Base-by-base conservation (phyloP, 2,888 invertebrate species). In the Euzophera pinguis region DNA sequence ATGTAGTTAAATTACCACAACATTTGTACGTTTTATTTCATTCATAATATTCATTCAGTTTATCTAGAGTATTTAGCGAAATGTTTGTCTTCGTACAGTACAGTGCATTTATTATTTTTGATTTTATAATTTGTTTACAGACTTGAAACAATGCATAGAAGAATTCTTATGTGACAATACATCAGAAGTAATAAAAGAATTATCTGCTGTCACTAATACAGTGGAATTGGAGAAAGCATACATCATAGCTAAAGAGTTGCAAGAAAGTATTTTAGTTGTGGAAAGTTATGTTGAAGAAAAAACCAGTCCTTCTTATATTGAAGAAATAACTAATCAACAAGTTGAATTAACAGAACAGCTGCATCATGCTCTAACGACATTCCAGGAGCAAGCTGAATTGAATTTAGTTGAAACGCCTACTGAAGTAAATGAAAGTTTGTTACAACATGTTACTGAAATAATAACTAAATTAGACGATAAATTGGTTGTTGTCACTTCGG, bases 101-200 rank as follows among this genome's bases (percentile, higher is more conserved):
- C n/a, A n/a, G n/a, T n/a, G n/a, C n/a, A n/a, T n/a, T n/a, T n/a
- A n/a, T n/a, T n/a, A n/a, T n/a, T n/a, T n/a, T n/a, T n/a, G n/a
- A n/a, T n/a, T n/a, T n/a, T n/a, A 29, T 29, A 6, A 29, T 29
- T 29, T 7, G 29, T n/a, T 74, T 70, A 10, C 67, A 77, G 76
- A 64, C 35, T 56, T 82, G 12, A 59, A 72, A 39, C 59, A 69
- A 37, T 65, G 71, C 56, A 72, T 81, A 39, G 63, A 76, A 53
- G 67, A 78, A 47, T 78, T 71, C 55, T 57, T 77, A 49, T 50
- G 42, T 39, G 60, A 65, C 9, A 67, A 77, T 42, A 53, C 67
- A 27, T 56, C 59, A 12, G 63, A 71, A 58, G 54, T 61, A 2
- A 59, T 80, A 1, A 58, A 59, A 3, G 55, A 73, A 53, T 47